These are phyloP conservation scores for Tetrao urogallus DNA, from an alignment of 2,113 vertebrate species.

Conservation along the genomic window DNA sequence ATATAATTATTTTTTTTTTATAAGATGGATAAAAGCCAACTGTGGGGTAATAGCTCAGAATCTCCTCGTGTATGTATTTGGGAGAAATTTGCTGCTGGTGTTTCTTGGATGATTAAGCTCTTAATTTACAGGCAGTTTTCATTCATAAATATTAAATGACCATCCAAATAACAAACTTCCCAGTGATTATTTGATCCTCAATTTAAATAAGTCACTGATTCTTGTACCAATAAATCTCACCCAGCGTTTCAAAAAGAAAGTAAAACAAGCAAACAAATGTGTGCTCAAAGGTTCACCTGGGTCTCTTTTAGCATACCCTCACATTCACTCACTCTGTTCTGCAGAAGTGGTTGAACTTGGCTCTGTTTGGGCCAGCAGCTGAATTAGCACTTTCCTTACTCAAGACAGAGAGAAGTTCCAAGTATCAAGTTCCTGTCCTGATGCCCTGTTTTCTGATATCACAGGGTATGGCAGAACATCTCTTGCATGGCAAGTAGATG, in stretches of 20 bases:
- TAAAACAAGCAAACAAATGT: neutral
- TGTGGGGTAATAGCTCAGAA: neutral
- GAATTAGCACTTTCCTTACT: neutral
- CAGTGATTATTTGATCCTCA: neutral
- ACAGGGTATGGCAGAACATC: neutral
- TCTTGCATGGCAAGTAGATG: neutral
- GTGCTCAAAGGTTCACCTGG: neutral
- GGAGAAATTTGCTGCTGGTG: neutral
- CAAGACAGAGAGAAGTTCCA: neutral
- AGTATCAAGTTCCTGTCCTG: neutral
- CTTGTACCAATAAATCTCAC: neutral
- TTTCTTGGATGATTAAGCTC: constrained; percentile 5
- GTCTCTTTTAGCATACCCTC: neutral
- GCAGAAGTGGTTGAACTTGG: neutral
- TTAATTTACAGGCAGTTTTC: neutral
- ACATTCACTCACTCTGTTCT: neutral
- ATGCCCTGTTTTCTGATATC: neutral
- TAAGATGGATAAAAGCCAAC: neutral
- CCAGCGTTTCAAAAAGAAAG: neutral
- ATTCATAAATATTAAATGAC: neutral
- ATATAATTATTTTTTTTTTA: neutral
- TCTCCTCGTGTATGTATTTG: neutral
- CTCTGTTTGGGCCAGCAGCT: neutral
- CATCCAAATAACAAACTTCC: neutral
- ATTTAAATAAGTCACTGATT: neutral